These are phyloP conservation scores for Coremacera marginata DNA, from an alignment of 2,888 invertebrate species.

Conservation along the genomic window DNA sequence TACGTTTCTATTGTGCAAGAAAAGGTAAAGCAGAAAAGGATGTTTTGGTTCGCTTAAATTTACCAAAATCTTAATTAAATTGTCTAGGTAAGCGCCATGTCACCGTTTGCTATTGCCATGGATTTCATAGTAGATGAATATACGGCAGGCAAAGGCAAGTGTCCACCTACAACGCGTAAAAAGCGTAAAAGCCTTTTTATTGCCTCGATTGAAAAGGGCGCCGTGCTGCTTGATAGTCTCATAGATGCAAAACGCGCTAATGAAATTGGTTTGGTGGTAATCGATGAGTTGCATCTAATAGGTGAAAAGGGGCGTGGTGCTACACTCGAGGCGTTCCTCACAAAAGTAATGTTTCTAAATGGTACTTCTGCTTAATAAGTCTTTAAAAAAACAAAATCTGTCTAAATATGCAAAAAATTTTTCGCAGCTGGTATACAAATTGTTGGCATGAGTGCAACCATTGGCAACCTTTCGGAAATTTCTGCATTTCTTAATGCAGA, in stretches of 20 bases:
- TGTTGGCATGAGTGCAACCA: conserved; percentile 97
- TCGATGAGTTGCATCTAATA: conserved; percentile 94
- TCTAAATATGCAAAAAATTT: neutral
- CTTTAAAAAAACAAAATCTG: too few species aligned
- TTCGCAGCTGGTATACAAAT: conserved; percentile 80
- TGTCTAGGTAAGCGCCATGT: conserved; percentile 71
- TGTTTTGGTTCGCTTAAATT: neutral
- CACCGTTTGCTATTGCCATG: conserved; percentile 88
- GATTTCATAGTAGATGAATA: conserved; percentile 95
- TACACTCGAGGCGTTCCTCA: conserved; percentile 84
- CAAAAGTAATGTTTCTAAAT: conserved; percentile 81
- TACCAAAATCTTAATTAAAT: neutral
- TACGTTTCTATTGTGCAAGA: conserved; percentile 98
- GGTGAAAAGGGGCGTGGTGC: conserved; percentile 90
- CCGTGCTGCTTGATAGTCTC: conserved; percentile 86
- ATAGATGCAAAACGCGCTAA: conserved; percentile 81
- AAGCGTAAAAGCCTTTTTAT: conserved; percentile 85
- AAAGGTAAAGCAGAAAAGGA: conserved; percentile 84
- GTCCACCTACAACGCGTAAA: conserved; percentile 83
- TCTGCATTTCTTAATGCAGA: conserved; percentile 85
- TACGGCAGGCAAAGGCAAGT: conserved; percentile 91
- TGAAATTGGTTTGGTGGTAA: conserved; percentile 83
- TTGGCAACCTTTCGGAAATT: conserved; percentile 89
- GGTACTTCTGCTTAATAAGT: conserved; percentile 69
- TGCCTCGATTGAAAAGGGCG: conserved; percentile 95